These are phyloP conservation scores for Brachionus koreanus DNA, from an alignment of 1,140 invertebrate species.

Conservation along the genomic window DNA sequence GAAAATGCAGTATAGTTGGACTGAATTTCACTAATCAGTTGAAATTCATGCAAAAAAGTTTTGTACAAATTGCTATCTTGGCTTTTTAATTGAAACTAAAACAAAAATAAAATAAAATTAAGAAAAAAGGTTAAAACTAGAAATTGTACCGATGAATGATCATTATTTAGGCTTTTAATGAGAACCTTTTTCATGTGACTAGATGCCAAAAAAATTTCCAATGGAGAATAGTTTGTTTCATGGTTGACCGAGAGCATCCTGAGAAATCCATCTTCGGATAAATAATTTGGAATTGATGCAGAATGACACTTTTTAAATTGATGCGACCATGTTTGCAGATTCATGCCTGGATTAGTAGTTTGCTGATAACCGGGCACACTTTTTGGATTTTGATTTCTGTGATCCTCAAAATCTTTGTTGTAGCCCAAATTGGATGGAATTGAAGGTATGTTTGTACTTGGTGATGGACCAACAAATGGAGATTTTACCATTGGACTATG, in stretches of 20 bases:
- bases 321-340: background rate
- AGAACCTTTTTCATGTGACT: constrained; percentile 24
- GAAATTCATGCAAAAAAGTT: constrained; percentile 24
- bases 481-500: constrained; percentile 28
- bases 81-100: constrained; percentile 16
- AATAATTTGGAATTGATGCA: constrained; percentile 22
- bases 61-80: constrained; percentile 7
- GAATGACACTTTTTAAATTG: constrained; percentile 36
- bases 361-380: background rate
- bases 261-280: constrained; percentile 30
- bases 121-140: background rate
- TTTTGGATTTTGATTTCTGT: background rate
- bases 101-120: background rate
- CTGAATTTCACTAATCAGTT: background rate
- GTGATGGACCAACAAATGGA: constrained; percentile 20
- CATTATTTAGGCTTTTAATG: constrained; percentile 7
- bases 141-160: background rate
- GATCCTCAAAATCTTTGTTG: background rate
- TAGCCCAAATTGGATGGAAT: background rate
- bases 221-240: background rate
- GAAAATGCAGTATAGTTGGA: constrained; percentile 8
- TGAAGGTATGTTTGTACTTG: constrained; percentile 22
- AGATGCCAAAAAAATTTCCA: constrained; percentile 3
- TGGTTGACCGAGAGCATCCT: constrained; percentile 2
- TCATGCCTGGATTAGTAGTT: background rate